Base-by-base conservation (phyloP, 2,888 invertebrate genomes). In the Euproctis similis region DNA sequence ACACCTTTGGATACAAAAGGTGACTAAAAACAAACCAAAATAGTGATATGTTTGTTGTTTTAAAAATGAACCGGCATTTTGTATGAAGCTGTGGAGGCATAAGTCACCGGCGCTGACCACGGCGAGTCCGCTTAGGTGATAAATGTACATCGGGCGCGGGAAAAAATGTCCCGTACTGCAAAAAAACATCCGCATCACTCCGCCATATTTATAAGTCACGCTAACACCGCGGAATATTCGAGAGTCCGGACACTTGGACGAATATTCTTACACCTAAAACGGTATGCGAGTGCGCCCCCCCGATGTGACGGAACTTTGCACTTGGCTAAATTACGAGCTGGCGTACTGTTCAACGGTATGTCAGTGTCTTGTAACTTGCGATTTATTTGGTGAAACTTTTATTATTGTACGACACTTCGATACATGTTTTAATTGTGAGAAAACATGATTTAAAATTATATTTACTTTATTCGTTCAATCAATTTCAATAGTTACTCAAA, bases 91-190 rank as follows among this genome's bases (percentile, higher is more conserved):
- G 61, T 42, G 54, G 54, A 54, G 59, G 64, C 72, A 74, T 75
- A 76, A 76, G 76, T 76, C 74, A 75, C 73, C 61, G 58, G 38
- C 46, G 44, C 50, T 51, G 49, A 39, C 39, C 41, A 41, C 28
- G n/a, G 36, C 46, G 49, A 46, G 44, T 42, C 42, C 42, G 39
- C 46, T 35, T 43, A 74, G 12, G 47, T 81, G 81, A 84, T 81
- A 80, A 74, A 82, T 78, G 72, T 56, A 58, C 53, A 51, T 63
- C 75, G 75, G 76, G 78, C 77, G 81, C 81, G 78, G 78, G 81
- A 84, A 84, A 81, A 84, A 82, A 81, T 82, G 81, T 81, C 81
- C 72, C 64, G 50, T 59, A 68, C 71, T n/a, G n/a, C n/a, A n/a
- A n/a, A 77, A 77, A 81, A 82, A 80, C 61, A 59, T 46, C 65